Base-by-base conservation (phyloP, 1,140 invertebrate species). In the Zeugodacus cucurbitae region DNA sequence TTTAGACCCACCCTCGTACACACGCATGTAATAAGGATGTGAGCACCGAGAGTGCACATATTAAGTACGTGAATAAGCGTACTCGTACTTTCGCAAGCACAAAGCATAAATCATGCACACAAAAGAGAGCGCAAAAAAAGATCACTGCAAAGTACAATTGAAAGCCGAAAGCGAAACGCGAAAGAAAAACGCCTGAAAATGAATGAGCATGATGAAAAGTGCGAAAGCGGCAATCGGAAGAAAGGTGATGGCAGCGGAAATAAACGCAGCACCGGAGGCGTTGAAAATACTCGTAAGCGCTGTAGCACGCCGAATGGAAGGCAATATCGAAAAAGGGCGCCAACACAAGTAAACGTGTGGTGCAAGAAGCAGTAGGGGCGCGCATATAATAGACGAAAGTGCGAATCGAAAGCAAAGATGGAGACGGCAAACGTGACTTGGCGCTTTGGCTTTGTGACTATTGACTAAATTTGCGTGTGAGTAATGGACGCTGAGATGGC, bases 121-220 rank as follows among this genome's bases (percentile, higher is more conserved):
- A 82, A 54, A 82, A 82, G 44, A 26, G 17, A 11, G 74, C n/a
- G n/a, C n/a, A 14, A 74, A 74, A 70, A 32, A 67, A 17, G 14
- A 34, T 1, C 64, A 3, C 32, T 10, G 32, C 10, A 70, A 67
- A 67, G 74, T 29, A 82, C 22, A 48, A 82, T 82, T 82, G 41
- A 26, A 48, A 29, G 48, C 4, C 22, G 41, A 82, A 82, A 54
- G 41, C 74, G n/a, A 44, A 82, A 82, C 29, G 41, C 74, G n/a
- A 44, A 48, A 48, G 74, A 44, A 29, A 48, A 82, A 82, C n/a
- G n/a, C 41, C 74, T 82, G 41, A 82, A 48, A 48, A 82, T 82
- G 74, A 82, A 82, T 82, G 74, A 37, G 41, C n/a, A 82, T 82
- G 74, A 44, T 82, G 74, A 82, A 82, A 48, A 26, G 74, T 82